Evolutionary conservation across 2,888 invertebrate species (phyloP), one percentile per base, ranked within the genome.

Genomic region (Dynastes grantii): DNA sequence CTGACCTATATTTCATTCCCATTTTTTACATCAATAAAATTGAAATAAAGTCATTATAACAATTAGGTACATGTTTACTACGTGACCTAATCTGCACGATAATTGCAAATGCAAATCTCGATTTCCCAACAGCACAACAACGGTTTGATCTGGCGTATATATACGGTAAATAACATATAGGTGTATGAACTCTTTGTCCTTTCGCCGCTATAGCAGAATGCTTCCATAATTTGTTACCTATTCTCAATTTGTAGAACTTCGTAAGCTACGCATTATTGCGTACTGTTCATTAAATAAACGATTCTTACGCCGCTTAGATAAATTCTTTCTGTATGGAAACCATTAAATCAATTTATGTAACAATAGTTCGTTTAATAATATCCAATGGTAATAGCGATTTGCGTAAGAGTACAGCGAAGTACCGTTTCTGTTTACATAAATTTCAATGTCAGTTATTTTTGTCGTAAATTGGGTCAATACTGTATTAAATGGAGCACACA

Each of bases 371-470:
- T 9, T 32, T 63, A 63, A 32, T 32, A 63, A 32, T 68, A 53
- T 68, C 29, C 51, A 51, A 45, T 67, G 40, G 51, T 51, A 68
- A 68, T 77, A 63, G 37, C 55, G 32, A 40, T 65, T 73, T 73
- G 63, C 78, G 55, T 65, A 78, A 78, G 70, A 71, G 70, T 40
- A 61, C 63, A 27, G 37, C 9, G 37, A 37, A 71, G 58, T 76
- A 49, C 32, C 61, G 77, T 49, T 70, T 78, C 55, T 71, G 73
- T 78, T 78, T 78, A 71, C 75, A 65, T 64, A 45, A 55, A 55
- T 71, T 78, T 78, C 78, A 78, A 78, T 78, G 78, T 71, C 78
- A 73, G 64, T 65, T 78, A 78, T 78, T 78, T 78, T 75, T 64
- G 73, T 65, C 32, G 49, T 40, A 51, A 78, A 78, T 73, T 78